phyloP scores from a whole-genome alignment of 2,888 invertebrate species.

The Conistra vaccinii region DNA sequence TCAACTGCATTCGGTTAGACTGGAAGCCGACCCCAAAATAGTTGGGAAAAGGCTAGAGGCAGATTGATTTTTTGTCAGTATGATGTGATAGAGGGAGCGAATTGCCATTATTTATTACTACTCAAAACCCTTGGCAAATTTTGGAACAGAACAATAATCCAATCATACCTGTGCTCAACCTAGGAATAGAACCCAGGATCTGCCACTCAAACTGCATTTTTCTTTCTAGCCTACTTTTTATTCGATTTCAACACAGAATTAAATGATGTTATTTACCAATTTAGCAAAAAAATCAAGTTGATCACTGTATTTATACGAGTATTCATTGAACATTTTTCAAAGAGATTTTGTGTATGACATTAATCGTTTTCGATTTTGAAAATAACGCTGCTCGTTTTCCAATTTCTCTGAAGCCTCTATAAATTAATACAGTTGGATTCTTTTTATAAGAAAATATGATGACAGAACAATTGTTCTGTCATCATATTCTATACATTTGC shows the following conservation, averaged over 20 bases:
- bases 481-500: not conserved
- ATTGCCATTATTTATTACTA: not conserved
- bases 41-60: too few relatives aligned
- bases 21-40: too few relatives aligned
- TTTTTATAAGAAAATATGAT: too few relatives aligned
- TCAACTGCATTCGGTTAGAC: too few relatives aligned
- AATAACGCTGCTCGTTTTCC: not conserved
- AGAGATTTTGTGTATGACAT: constrained; percentile 1
- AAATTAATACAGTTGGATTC: constrained; percentile 5
- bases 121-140: not conserved
- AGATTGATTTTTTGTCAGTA: too few relatives aligned
- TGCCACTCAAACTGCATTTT: not conserved
- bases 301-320: not conserved
- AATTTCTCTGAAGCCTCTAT: not conserved
- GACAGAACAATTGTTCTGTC: not conserved
- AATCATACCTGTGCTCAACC: too few relatives aligned
- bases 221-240: not conserved
- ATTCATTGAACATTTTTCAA: constrained; percentile 4
- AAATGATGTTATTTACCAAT: not conserved
- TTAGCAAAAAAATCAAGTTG: not conserved
- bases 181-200: not conserved
- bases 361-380: constrained; percentile 11
- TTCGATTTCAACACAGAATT: not conserved
- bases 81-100: too few relatives aligned
- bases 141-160: not conserved